A percentile compares a stretch with the other conserved stretches of the same genome.
These are phyloP conservation scores for Hyphantria cunea DNA, from an alignment of 1,140 invertebrate species.

Conservation along the genomic window DNA sequence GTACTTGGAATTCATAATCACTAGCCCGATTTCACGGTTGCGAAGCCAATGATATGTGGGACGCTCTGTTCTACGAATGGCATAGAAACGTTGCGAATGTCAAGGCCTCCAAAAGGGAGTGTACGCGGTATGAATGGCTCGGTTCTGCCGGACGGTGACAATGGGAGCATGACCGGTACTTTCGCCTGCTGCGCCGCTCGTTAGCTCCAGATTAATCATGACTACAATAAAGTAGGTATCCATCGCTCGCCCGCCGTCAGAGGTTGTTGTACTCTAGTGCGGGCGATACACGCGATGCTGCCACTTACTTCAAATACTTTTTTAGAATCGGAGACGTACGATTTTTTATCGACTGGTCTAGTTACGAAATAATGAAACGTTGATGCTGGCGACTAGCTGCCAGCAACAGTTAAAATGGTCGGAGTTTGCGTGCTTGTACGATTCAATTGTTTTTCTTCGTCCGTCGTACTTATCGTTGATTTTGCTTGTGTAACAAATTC, in stretches of 20 bases:
- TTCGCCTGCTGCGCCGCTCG: slow-evolving; percentile 37
- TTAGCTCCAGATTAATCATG: slow-evolving; percentile 23
- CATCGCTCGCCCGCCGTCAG: not conserved
- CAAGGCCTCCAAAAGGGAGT: slow-evolving; percentile 10
- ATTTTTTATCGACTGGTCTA: not conserved
- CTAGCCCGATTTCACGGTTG: not conserved
- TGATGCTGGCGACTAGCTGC: not conserved
- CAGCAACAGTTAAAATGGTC: not conserved
- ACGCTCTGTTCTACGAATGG: not conserved
- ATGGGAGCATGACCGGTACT: slow-evolving; percentile 50
- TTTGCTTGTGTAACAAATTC: not conserved
- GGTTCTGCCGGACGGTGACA: slow-evolving; percentile 4
- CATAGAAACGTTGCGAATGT: slow-evolving; percentile 16
- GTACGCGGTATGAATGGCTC: not conserved
- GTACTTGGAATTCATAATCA: not conserved
- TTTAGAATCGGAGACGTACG: not conserved
- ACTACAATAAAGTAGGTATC: slow-evolving; percentile 20
- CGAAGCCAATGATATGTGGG: not conserved
- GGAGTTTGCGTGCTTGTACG: not conserved
- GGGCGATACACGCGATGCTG: not conserved
- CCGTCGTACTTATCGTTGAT: not conserved
- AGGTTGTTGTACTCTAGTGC: slow-evolving; percentile 12
- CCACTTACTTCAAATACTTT: not conserved
- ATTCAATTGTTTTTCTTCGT: not conserved
- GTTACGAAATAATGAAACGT: not conserved